Base-by-base conservation (phyloP, 2,797 vertebrate genomes). In the Enteromius viviparus region DNA sequence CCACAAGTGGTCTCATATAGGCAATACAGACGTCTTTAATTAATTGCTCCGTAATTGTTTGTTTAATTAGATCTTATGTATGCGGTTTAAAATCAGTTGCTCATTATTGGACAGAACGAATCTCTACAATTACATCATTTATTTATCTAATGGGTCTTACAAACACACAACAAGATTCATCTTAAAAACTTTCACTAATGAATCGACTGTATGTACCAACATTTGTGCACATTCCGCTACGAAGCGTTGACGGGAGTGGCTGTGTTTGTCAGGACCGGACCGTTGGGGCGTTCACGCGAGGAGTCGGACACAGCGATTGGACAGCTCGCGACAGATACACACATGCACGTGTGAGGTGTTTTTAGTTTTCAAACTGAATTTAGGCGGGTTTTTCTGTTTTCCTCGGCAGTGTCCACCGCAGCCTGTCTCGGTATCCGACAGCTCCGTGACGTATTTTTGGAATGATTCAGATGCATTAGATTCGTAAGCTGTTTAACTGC, bases 281-380 rank as follows among this genome's bases (percentile, higher is more conserved):
- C n/a, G 55, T 78, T 64, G 42, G 76, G 58, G 58, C 60, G 55
- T 78, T 78, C 37, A 47, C 58, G 3, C n/a, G 14, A n/a, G 6
- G 12, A 4, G 26, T 17, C 11, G 23, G 37, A 9, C 26, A 21
- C 32, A 17, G 76, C 88, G 72, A 94, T 94, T 95, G 94, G 93
- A 77, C 87, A 10, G 80, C 64, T 58, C 60, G 47, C 80, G 66
- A 85, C 4, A 87, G 87, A 91, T 88, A 89, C 81, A 80, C 84
- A 47, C 3, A 19, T 80, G 72, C 93, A 93, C 90, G 87, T 93
- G 93, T 74, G 90, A 64, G 21, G 29, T 93, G 90, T 94, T 93
- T 84, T 91, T 90, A 82, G 32, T 14, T 66, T 89, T 94, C 93
- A 93, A 93, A 95, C 85, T 32, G 80, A 93, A 85, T 93, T 94